Evolutionary conservation across 2,113 vertebrate species (phyloP), one percentile per base, ranked within the genome.

Genomic region (Gymnorhina tibicen): DNA sequence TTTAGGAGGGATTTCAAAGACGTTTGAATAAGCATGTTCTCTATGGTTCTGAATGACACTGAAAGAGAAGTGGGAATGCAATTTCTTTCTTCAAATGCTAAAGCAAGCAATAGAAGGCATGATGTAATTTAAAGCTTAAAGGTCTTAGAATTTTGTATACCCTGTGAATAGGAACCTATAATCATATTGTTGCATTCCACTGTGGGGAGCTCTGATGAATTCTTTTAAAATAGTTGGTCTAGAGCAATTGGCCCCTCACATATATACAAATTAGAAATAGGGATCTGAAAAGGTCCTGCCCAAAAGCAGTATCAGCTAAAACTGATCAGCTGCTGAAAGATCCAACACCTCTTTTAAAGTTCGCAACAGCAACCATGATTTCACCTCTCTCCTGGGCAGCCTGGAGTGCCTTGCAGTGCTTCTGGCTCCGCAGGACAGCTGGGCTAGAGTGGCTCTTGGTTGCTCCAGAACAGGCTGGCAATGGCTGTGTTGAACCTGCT

Each of bases 61-160:
- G 30, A 42, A 64, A 49, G 7, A 70, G 37, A 69, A 55, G 10
- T 11, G 9, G 0, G 0, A 94, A 58, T 11, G 13, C 9, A 30
- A 12, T 49, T 74, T 82, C 4, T 39, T 49, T 85, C 39, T 78
- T 58, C 47, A 68, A 68, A 59, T 42, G 16, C 4, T 59, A 20
- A 72, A 72, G 39, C 37, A 69, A 66, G 27, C 24, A 47, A 27
- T 11, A 53, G 37, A 70, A 82, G 16, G 5, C 10, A 41, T 41
- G 22, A 37, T 11, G 7, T 17, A 78, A 53, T 53, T 62, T 41
- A 37, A 60, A 81, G 23, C 21, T 69, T 81, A 81, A 70, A 59
- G 22, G 26, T 49, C 58, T 72, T 63, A 16, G 13, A 55, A 41
- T n/a, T 63, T n/a, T 41, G 21, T 50, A 28, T 42, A 28, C 20